Base-by-base conservation (phyloP, 2,888 invertebrate species). In the Acleris laterana region DNA sequence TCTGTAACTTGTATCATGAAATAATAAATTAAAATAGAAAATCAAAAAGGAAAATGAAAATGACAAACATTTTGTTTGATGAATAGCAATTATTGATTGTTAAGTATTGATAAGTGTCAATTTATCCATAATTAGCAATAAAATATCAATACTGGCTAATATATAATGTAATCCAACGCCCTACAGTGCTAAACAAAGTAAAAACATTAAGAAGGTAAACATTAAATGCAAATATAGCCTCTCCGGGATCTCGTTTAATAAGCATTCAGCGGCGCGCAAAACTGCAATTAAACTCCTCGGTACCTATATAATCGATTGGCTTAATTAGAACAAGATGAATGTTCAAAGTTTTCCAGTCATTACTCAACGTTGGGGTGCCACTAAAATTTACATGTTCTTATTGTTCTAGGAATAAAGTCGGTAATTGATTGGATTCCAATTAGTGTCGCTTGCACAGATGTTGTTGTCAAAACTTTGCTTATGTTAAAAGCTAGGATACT, bases 261-360 rank as follows among this genome's bases (percentile, higher is more conserved):
- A 62, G 62, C 57, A 66, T 46, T 32, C 46, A 57, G 48, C 65
- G 56, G 50, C 55, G 71, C 69, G 70, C 69, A 67, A 66, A 76
- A 79, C 74, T 75, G 74, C 74, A 77, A 82, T 83, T 72, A 75
- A 83, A 80, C 75, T 77, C 77, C 70, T 68, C 69, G 76, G 76
- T 79, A 76, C 61, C 46, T 62, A 56, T 62, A 56, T 79, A 79
- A 77, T 77, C 79, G 78, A 81, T 82, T 78, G 81, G 77, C 74
- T 78, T 80, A 80, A 83, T 83, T 81, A 79, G 77, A 82, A 73
- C 78, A 77, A 79, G 83, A 83, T 80, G 78, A 78, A 82, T 81
- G 79, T 77, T 72, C 68, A 73, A 83, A 83, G 81, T 84, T 83
- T 72, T 68, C 72, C 71, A 69, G 72, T 73, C 75, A 77, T 79